These are phyloP conservation scores for Platyscapa corneri DNA, from an alignment of 1,140 invertebrate genomes.

Conservation along the genomic window DNA sequence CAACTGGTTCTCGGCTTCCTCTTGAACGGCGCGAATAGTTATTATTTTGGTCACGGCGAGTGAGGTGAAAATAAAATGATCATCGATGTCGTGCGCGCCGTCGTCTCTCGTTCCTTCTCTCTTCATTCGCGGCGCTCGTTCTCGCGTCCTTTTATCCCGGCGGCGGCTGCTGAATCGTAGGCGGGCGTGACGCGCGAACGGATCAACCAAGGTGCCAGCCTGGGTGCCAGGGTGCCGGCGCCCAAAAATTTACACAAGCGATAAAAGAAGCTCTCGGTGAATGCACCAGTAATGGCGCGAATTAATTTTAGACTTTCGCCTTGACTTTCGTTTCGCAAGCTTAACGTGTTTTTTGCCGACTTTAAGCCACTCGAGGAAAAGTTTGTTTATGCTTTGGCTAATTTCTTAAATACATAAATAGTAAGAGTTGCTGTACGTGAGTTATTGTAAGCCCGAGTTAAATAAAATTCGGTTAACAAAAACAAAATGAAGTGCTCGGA, in stretches of 20 bases:
- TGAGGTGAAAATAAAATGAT: conserved; percentile 19
- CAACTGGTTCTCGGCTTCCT: conserved; percentile 10
- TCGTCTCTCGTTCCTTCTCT: neutral
- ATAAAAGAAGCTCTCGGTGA: too few species aligned
- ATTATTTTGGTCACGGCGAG: conserved; percentile 20
- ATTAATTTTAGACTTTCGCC: too few species aligned
- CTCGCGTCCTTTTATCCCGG: neutral
- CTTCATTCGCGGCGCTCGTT: neutral
- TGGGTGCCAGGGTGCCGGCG: too few species aligned
- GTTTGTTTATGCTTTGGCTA: neutral
- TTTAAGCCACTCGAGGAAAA: neutral
- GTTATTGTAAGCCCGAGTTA: neutral
- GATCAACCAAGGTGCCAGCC: too few species aligned
- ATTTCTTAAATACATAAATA: neutral
- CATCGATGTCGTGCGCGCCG: too few species aligned
- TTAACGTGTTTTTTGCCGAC: neutral
- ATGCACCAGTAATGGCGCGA: too few species aligned
- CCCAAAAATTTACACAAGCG: too few species aligned
- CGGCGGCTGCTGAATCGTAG: neutral
- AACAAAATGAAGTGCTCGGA: neutral
- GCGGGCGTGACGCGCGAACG: neutral
- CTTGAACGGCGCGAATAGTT: conserved; percentile 6
- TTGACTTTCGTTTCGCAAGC: neutral
- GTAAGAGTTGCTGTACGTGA: neutral
- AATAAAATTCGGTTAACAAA: neutral